A percentile compares a stretch with the other conserved stretches of the same genome.
These are phyloP conservation scores for Pipistrellus kuhlii DNA, from an alignment of 2,797 vertebrate genomes.

Conservation along the genomic window DNA sequence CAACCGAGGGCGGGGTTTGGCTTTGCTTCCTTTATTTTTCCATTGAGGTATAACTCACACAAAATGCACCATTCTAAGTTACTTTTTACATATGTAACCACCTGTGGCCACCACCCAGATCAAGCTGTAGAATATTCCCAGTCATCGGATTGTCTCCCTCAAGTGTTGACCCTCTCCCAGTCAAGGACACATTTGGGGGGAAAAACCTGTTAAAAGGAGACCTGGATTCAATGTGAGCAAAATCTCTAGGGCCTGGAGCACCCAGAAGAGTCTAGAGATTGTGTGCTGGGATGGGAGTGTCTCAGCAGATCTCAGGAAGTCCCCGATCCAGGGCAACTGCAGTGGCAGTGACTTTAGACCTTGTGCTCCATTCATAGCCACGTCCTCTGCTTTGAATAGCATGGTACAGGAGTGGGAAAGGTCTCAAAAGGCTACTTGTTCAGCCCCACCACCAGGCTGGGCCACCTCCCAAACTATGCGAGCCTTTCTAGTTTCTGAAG, in stretches of 20 bases:
- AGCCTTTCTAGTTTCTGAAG: not conserved
- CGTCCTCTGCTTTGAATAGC: not conserved
- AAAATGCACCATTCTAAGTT: not conserved
- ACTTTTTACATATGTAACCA: not conserved
- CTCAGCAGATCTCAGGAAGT: not conserved
- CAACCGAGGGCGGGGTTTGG: not conserved
- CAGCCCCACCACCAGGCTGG: not conserved
- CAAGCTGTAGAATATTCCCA: not conserved
- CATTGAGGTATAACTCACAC: not conserved
- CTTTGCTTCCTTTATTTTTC: conserved; percentile 4
- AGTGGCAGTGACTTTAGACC: not conserved
- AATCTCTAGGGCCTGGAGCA: not conserved
- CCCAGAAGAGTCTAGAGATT: not conserved
- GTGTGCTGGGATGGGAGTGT: not conserved
- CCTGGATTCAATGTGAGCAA: not conserved
- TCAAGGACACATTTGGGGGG: not conserved
- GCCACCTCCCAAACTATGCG: not conserved
- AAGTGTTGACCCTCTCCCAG: not conserved
- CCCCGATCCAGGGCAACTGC: not conserved
- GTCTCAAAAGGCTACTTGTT: not conserved
- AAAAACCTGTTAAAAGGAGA: not conserved
- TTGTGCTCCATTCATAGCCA: not conserved
- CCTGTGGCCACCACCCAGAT: not conserved
- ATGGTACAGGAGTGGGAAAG: not conserved
- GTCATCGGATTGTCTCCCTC: not conserved